Base-by-base conservation (phyloP, 2,113 vertebrate species). In the Psammodynastes pulverulentus region DNA sequence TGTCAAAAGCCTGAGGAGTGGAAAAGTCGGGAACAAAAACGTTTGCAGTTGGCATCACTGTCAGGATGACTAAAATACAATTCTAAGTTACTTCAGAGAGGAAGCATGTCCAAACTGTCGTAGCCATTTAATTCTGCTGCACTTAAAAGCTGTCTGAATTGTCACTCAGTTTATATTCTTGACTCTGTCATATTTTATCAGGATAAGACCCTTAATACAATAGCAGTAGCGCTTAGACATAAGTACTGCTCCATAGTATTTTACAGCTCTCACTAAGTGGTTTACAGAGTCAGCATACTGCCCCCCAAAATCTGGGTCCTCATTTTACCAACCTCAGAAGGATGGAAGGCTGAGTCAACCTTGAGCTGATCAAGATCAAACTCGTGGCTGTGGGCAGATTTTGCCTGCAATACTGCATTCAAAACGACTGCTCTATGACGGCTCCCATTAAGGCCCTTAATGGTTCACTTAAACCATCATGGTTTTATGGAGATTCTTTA, bases 61-160 rank as follows among this genome's bases (percentile, higher is more conserved):
- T 91, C 24, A 52, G 56, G 5, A 92, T 84, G 93, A 89, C 45
- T 92, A 92, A 88, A 92, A 95, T 90, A 91, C 89, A 95, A 43
- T 84, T 48, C 89, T 54, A 39, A 23, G 84, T 91, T 52, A 91
- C 19, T 21, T 21, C 34, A n/a, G 49, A 58, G 49, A 67, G 34
- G 24, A 26, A 86, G 3, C 0, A 3, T 34, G 91, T 93, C 29
- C 86, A 94, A 86, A 56, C 24, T 94, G 49, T 0, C 84, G 3
- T 9, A 84, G 79, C 90, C 92, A 48, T 88, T 94, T 92, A 92
- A 52, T 89, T 93, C 26, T 3, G 58, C 34, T 58, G 56, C 15
- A 79, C 15, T 79, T 39, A 79, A 79, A 21, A 79, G 8, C 58
- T 24, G 1, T 62, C 29, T 58, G 8, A 49, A 91, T 26, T 91